Evolutionary conservation across 2,888 invertebrate genomes (phyloP).

Genomic region (Cerceris rybyensis): DNA sequence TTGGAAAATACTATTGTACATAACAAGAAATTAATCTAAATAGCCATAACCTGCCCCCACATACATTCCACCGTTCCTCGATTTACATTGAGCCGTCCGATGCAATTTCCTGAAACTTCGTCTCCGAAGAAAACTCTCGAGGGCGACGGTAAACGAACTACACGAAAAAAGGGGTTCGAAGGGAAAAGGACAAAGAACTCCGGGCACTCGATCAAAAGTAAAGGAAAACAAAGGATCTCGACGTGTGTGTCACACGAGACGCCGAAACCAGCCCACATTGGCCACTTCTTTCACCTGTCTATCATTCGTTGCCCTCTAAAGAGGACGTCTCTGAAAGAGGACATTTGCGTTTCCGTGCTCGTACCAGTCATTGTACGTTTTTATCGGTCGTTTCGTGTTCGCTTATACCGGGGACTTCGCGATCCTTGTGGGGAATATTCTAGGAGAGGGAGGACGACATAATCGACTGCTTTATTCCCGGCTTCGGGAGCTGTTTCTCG

Average conservation of each 20-base stretch:
- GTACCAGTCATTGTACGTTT: constrained; percentile 68
- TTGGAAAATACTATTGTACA: no score
- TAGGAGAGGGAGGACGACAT: constrained; percentile 44
- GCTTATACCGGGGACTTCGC: constrained; percentile 52
- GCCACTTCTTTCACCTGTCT: constrained; percentile 82
- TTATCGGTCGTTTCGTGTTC: constrained; percentile 63
- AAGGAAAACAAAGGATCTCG: constrained; percentile 76
- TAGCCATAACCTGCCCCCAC: background rate
- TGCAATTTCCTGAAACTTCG: constrained; percentile 36
- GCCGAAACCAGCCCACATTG: constrained; percentile 81
- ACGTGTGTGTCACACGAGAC: constrained; percentile 81
- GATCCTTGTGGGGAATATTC: constrained; percentile 56
- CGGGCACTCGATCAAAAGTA: constrained; percentile 55
- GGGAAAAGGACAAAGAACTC: constrained; percentile 43
- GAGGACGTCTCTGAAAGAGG: constrained; percentile 74
- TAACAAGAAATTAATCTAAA: no score
- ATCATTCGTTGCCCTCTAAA: constrained; percentile 74
- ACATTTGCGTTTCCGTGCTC: constrained; percentile 71
- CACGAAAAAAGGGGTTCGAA: constrained; percentile 26
- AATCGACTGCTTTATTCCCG: constrained; percentile 54
- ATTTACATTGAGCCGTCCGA: constrained; percentile 23
- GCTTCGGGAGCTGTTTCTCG: constrained; percentile 25
- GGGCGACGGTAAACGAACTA: constrained; percentile 41
- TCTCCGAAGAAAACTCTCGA: constrained; percentile 48
- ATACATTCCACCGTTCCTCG: constrained; percentile 14